Conservation (phyloP, 2,797 vertebrate genomes). For the Scyliorhinus canicula region DNA sequence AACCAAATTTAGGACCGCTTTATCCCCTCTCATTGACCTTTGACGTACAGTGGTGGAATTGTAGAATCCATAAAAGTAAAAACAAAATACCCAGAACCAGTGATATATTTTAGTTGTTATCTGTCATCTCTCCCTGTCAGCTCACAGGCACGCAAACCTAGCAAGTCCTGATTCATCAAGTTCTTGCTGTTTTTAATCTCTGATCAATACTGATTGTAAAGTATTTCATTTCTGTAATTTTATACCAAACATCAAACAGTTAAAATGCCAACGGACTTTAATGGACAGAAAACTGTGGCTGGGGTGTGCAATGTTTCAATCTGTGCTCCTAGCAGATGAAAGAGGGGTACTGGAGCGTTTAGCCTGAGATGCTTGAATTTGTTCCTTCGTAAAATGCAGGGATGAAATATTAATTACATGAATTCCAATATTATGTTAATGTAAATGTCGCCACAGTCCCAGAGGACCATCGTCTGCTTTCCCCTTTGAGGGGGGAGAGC, state of each 20-base stretch:
- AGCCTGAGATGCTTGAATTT: neutral
- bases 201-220: neutral
- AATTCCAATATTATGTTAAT: neutral
- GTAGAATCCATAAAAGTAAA: slow-evolving; percentile 29
- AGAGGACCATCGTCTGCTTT: no score
- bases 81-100: neutral
- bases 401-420: neutral
- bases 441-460: no score
- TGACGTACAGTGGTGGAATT: slow-evolving; percentile 22
- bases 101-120: slow-evolving; percentile 30
- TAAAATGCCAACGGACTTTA: neutral
- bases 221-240: slow-evolving; percentile 30
- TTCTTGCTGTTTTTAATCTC: neutral
- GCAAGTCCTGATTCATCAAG: neutral
- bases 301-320: neutral
- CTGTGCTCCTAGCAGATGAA: neutral
- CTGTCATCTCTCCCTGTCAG: slow-evolving; percentile 15
- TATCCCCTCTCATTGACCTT: slow-evolving; percentile 28
- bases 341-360: neutral
- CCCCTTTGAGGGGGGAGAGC: no score
- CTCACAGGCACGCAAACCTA: neutral
- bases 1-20: slow-evolving; percentile 35
- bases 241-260: slow-evolving; percentile 11
- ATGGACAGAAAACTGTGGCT: neutral
- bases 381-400: neutral